These are phyloP conservation scores for Calyptomena viridis DNA, from an alignment of 2,113 vertebrate genomes.

Conservation along the genomic window DNA sequence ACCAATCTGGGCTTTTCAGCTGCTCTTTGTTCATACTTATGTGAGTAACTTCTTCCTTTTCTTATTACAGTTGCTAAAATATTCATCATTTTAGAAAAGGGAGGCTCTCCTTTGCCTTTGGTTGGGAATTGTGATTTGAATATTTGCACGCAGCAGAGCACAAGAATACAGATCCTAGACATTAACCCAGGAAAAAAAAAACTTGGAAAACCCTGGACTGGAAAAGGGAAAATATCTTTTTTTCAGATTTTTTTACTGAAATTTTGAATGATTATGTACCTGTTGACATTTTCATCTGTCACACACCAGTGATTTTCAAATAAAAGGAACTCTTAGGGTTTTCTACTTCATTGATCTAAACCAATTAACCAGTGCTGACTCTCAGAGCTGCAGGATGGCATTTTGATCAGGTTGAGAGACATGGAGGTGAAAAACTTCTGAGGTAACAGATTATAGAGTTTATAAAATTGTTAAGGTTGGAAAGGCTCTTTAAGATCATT, in stretches of 20 bases:
- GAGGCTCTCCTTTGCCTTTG: background rate
- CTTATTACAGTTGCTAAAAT: background rate
- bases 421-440: background rate
- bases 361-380: background rate
- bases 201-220: background rate
- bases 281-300: background rate
- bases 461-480: background rate
- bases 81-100: background rate
- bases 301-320: background rate
- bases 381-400: too few relatives aligned
- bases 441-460: background rate
- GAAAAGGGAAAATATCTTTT: background rate
- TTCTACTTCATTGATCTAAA: background rate
- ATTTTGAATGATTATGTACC: background rate
- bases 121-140: background rate
- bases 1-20: background rate
- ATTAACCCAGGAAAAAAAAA: background rate
- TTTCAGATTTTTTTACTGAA: too few relatives aligned
- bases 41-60: background rate
- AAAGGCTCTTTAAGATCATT: background rate
- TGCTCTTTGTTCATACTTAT: background rate
- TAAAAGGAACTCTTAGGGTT: background rate
- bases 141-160: background rate
- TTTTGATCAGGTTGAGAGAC: background rate
- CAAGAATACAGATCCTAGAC: background rate